Evolutionary conservation across 1,140 invertebrate genomes (phyloP).

Genomic region (Scaptomyza graminum): DNA sequence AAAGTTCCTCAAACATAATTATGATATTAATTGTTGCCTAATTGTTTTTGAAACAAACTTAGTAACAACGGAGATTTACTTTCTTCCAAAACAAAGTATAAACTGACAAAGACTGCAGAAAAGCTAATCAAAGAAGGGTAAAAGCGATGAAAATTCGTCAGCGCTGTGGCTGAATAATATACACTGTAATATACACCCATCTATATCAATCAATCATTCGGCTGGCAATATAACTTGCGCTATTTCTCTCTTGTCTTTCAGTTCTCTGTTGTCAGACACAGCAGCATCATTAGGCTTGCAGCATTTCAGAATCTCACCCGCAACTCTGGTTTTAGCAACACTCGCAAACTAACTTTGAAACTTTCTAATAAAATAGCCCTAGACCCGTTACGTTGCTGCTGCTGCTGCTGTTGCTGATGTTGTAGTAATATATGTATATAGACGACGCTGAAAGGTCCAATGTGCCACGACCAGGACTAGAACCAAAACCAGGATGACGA

Average conservation of each 20-base stretch:
- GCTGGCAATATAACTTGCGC: conserved; percentile 62
- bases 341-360: conserved; percentile 76
- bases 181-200: conserved; percentile 49
- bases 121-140: conserved; percentile 12
- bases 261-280: conserved; percentile 21
- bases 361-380: conserved; percentile 79
- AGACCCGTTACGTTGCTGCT: conserved; percentile 27
- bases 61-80: neutral
- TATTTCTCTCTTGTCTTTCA: conserved; percentile 48
- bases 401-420: neutral
- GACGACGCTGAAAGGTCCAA: conserved; percentile 10
- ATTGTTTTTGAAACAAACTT: neutral
- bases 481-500: conserved; percentile 20
- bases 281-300: conserved; percentile 61
- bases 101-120: neutral
- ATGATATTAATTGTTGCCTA: neutral
- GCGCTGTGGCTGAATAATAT: conserved; percentile 8
- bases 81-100: neutral
- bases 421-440: neutral
- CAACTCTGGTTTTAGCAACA: conserved; percentile 68
- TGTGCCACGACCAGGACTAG: conserved; percentile 12
- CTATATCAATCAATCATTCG: conserved; percentile 77
- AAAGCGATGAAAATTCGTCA: conserved; percentile 8
- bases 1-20: neutral
- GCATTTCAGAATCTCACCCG: conserved; percentile 51